These are phyloP conservation scores for Crotalus tigris DNA, from an alignment of 2,113 vertebrate genomes.

Conservation along the genomic window DNA sequence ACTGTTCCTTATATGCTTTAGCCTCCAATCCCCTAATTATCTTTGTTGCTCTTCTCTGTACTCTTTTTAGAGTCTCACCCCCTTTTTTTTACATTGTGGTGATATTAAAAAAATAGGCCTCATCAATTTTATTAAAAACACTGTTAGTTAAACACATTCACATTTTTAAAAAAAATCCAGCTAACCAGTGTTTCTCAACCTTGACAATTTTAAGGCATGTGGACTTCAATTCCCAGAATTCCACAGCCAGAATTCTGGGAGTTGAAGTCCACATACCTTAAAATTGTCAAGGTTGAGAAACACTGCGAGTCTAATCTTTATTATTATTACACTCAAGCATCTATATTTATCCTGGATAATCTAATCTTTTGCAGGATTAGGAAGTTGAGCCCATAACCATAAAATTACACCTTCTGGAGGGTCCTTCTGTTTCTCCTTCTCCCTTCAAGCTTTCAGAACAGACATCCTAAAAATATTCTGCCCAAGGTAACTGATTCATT, in stretches of 20 bases:
- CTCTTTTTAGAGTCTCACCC: not conserved
- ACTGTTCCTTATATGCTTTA: not conserved
- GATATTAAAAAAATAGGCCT: not conserved
- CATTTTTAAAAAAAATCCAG: not conserved
- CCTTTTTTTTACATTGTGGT: not conserved
- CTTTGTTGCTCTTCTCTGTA: not conserved
- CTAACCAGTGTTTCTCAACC: too few species aligned
- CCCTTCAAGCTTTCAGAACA: not conserved
- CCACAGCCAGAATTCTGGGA: too few species aligned
- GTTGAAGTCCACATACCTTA: too few species aligned
- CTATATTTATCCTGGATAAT: conserved; percentile 4
- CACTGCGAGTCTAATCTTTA: not conserved
- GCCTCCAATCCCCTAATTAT: not conserved
- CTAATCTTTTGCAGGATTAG: conserved; percentile 18
- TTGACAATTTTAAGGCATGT: too few species aligned
- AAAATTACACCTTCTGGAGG: conserved; percentile 34
- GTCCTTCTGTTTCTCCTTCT: not conserved
- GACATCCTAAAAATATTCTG: conserved; percentile 18
- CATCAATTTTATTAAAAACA: not conserved
- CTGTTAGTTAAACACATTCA: not conserved
- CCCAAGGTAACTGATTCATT: conserved; percentile 41
- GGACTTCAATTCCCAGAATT: too few species aligned
- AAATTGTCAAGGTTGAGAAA: too few species aligned
- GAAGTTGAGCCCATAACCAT: conserved; percentile 13
- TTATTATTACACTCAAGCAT: not conserved